Conservation (phyloP, 1,140 invertebrate genomes). For the Trypoxylus dichotomus region DNA sequence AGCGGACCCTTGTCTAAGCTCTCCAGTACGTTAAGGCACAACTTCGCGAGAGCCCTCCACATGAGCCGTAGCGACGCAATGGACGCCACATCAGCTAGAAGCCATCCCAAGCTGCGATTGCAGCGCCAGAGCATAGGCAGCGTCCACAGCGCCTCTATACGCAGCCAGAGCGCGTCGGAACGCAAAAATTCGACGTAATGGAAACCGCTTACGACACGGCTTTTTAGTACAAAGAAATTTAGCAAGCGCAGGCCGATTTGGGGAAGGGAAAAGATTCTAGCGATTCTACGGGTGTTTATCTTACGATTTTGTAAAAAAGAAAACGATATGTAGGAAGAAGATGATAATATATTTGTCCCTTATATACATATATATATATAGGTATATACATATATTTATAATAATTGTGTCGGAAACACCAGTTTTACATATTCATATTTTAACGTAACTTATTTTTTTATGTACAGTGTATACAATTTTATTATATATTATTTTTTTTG, state of each 20-base stretch:
- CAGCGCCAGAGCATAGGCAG: conserved; percentile 46
- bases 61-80: conserved; percentile 36
- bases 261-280: not conserved
- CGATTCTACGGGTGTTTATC: not conserved
- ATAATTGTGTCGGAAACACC: not conserved
- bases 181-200: conserved; percentile 47
- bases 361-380: no score
- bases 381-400: not conserved
- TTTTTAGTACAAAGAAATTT: conserved; percentile 5
- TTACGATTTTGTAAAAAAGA: not conserved
- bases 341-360: no score
- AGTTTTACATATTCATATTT: conserved; percentile 18
- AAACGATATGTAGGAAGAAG: not conserved
- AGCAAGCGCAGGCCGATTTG: not conserved
- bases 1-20: conserved; percentile 47
- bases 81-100: conserved; percentile 17
- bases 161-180: conserved; percentile 32
- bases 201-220: not conserved
- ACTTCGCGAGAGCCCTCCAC: conserved; percentile 46
- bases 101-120: conserved; percentile 25
- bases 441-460: not conserved
- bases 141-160: conserved; percentile 26
- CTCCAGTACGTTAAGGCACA: conserved; percentile 44
- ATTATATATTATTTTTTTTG: conserved; percentile 8
- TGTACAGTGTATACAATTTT: conserved; percentile 15